These are phyloP conservation scores for Oreonectes daqikongensis DNA, from an alignment of 2,797 vertebrate genomes.

Conservation along the genomic window DNA sequence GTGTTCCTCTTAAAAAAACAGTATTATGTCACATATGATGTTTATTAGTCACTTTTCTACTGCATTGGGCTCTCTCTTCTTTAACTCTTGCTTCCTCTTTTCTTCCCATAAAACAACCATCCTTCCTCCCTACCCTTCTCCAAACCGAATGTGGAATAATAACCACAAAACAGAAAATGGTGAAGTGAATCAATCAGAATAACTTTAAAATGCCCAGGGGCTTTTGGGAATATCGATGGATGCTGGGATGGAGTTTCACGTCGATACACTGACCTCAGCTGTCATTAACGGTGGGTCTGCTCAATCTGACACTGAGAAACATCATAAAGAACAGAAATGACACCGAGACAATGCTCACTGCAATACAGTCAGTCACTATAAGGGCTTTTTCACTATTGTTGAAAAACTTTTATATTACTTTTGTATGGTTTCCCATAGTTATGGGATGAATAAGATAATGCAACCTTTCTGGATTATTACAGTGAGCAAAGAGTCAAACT, in stretches of 20 bases:
- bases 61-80: not conserved
- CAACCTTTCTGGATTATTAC: not conserved
- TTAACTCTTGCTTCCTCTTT: conserved; percentile 6
- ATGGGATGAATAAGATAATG: not conserved
- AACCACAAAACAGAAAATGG: conserved; percentile 53
- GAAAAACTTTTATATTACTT: not conserved
- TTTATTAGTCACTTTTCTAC: too few relatives aligned
- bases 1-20: not conserved
- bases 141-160: conserved; percentile 32
- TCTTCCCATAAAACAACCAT: not conserved
- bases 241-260: conserved; percentile 52
- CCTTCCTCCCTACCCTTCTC: not conserved
- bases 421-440: not conserved
- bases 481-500: not conserved
- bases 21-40: too few relatives aligned
- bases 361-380: not conserved
- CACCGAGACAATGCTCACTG: conserved; percentile 35
- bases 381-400: not conserved
- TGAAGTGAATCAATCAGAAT: conserved; percentile 61
- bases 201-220: conserved; percentile 53
- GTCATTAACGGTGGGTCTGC: conserved; percentile 65
- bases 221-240: conserved; percentile 68
- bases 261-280: conserved; percentile 67
- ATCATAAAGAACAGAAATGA: conserved; percentile 60
- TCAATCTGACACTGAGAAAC: conserved; percentile 61